Conservation (phyloP, 2,113 vertebrate species). For the Anhinga anhinga region DNA sequence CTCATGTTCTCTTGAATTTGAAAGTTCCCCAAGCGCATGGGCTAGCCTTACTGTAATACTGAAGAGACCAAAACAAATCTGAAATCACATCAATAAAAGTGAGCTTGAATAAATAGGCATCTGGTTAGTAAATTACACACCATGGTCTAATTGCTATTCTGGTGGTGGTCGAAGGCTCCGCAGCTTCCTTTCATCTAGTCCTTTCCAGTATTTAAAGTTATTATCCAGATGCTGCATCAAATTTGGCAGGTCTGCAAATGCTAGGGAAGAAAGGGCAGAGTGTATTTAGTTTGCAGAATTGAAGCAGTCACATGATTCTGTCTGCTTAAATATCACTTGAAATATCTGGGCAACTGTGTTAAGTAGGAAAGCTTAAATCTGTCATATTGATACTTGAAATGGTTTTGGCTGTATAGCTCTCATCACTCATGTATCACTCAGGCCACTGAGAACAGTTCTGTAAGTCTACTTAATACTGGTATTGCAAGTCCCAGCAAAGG, state of each 20-base stretch:
- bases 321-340: neutral
- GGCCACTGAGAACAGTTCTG: neutral
- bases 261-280: constrained; percentile 64
- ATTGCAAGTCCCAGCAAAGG: neutral
- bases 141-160: constrained; percentile 69
- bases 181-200: constrained; percentile 87
- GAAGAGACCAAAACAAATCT: constrained; percentile 60
- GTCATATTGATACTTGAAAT: neutral
- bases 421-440: neutral
- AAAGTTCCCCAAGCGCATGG: constrained; percentile 36
- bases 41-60: constrained; percentile 62
- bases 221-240: constrained; percentile 95
- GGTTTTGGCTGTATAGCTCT: neutral
- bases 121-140: neutral
- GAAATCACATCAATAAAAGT: constrained; percentile 25
- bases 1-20: constrained; percentile 1
- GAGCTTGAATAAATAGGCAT: constrained; percentile 15
- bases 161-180: constrained; percentile 87
- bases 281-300: neutral
- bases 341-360: neutral
- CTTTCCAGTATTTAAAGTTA: constrained; percentile 99
- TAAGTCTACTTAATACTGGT: neutral
- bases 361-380: neutral
- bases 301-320: neutral
- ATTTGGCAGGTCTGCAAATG: constrained; percentile 93